Percentiles rank a stretch among this genome's conserved stretches.
Evolutionary conservation across 2,888 invertebrate species (phyloP).

Genomic region (Eristalinus aeneus): DNA sequence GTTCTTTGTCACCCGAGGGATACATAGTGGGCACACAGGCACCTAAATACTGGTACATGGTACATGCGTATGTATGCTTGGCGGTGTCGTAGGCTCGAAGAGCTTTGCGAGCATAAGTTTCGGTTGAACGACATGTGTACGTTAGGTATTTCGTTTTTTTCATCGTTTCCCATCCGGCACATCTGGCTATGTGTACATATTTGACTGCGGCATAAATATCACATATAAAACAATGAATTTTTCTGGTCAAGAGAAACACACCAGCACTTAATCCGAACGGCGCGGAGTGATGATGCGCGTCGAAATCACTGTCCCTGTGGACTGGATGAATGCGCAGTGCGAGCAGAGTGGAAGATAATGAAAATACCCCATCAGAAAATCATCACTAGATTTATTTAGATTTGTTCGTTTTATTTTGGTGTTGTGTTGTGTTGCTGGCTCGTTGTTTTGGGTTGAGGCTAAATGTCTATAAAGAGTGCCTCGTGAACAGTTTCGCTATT

Average conservation of each 20-base stretch:
- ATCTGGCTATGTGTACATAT: neutral
- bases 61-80: neutral
- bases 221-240: slow-evolving; percentile 8
- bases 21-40: neutral
- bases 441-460: neutral
- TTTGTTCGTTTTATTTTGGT: neutral
- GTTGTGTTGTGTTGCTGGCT: neutral
- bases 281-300: slow-evolving; percentile 11
- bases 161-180: neutral
- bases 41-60: too few relatives aligned
- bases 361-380: slow-evolving; percentile 20
- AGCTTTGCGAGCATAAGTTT: neutral
- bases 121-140: neutral
- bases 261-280: slow-evolving; percentile 24
- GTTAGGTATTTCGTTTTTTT: neutral
- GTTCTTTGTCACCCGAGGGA: slow-evolving; percentile 44
- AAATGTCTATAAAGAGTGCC: neutral
- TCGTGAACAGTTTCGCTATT: slow-evolving; percentile 18
- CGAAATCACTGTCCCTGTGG: neutral
- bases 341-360: slow-evolving; percentile 8
- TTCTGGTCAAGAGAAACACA: slow-evolving; percentile 14
- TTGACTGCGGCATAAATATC: neutral
- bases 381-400: slow-evolving; percentile 25
- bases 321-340: slow-evolving; percentile 7
- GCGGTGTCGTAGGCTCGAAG: neutral